Evolutionary conservation across 2,113 vertebrate genomes (phyloP), one percentile per base, ranked within the genome.

Genomic region (Trogon surrucura): DNA sequence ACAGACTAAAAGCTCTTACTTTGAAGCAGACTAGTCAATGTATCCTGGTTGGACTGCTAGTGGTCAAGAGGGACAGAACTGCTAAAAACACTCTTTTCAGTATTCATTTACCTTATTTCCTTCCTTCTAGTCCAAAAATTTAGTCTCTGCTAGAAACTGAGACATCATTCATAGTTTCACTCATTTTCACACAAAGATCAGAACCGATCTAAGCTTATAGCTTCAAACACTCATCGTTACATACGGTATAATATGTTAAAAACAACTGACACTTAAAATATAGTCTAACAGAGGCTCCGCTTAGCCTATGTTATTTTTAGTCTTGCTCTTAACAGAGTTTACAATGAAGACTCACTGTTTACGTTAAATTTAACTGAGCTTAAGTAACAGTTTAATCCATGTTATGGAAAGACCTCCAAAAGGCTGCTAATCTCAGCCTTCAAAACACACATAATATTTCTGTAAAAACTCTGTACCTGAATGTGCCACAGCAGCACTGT

Each of bases 291-390:
- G 44, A 25, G 51, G 73, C 58, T 93, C 32, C 48, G 51, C n/a
- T n/a, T 34, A 74, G 74, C 60, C 65, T 44, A 14, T n/a, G 45
- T 25, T 95, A 80, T 91, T 95, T 96, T 91, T 79, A 88, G 45
- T 20, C 32, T 73, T 85, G 45, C 57, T 95, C 64, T 88, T 91
- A 64, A 73, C 87, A 66, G 32, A 85, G 62, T 95, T 93, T 91
- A 79, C 53, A 86, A 45, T 32, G 69, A 94, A 86, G 61, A 79
- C 25, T 83, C 44, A 14, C 21, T 87, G 78, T 91, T 97, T 92
- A 78, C 23, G 56, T 60, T 54, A 61, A 90, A 67, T 60, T 56
- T 80, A 90, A 86, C 72, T 78, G 29, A 74, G 34, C 45, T 86
- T 72, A 82, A 93, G 36, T 71, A 88, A 81, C 57, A 44, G 30